phyloP scores from a whole-genome alignment of 2,113 vertebrate genomes.

The Melanerpes formicivorus region DNA sequence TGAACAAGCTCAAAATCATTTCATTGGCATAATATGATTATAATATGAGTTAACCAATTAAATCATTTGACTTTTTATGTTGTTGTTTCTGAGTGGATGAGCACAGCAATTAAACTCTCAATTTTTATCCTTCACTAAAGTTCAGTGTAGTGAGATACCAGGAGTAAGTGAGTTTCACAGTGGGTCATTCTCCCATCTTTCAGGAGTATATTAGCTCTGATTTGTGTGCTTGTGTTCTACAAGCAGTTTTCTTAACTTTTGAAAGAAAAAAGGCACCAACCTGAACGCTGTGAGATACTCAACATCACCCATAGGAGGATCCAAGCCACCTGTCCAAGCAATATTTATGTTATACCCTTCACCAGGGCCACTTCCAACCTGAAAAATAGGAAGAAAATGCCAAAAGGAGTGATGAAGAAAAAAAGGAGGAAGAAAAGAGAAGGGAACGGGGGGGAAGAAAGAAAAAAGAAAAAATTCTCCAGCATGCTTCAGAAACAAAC shows the following conservation, averaged over 20 bases:
- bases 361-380: constrained; percentile 77
- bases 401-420: constrained; percentile 17
- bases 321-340: constrained; percentile 87
- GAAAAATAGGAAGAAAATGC: constrained; percentile 62
- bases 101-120: neutral
- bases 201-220: neutral
- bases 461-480: constrained; percentile 58
- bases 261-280: constrained; percentile 67
- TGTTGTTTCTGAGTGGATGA: neutral
- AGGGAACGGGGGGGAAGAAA: neutral
- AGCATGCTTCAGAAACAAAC: constrained; percentile 79
- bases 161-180: neutral
- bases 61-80: neutral
- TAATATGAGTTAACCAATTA: neutral
- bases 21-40: neutral
- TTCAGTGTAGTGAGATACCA: neutral
- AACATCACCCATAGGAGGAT: constrained; percentile 82
- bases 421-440: constrained; percentile 17
- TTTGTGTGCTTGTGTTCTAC: neutral
- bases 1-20: neutral
- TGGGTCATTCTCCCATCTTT: neutral
- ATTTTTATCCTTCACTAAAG: neutral
- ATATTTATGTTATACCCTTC: constrained; percentile 82
- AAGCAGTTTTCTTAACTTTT: constrained; percentile 32
- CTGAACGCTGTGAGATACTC: constrained; percentile 85